Base-by-base conservation (phyloP, 2,888 invertebrate genomes). In the Kryphioiulus occultus region DNA sequence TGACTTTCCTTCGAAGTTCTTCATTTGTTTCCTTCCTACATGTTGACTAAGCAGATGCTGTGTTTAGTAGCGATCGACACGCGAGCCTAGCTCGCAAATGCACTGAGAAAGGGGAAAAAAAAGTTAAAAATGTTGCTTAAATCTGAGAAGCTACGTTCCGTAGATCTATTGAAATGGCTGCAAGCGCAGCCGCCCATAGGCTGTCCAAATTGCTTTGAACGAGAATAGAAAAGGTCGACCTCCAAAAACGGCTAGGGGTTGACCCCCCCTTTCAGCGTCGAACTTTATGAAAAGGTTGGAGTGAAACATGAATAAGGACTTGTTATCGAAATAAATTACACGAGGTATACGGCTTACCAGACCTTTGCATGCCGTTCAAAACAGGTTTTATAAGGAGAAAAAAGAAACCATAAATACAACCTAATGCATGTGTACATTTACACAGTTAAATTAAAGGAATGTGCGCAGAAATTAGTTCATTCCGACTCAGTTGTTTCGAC, bases 241-340 rank as follows among this genome's bases (percentile, higher is more conserved):
- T n/a, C 15, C 53, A 15, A 19, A 53, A 53, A 53, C n/a, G 19
- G 53, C 9, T 53, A n/a, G 47, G 53, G 53, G 53, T 53, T 53
- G n/a, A 53, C 53, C 53, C 53, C 47, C 35, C 53, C n/a, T 53
- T 53, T 53, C 53, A 53, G n/a, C 53, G n/a, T n/a, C 19, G 53
- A 15, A 53, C 53, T 53, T n/a, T 35, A 35, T 35, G 17, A 53
- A 53, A 53, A n/a, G 53, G 53, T n/a, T 53, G n/a, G 53, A 53
- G 53, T 53, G 53, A 53, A 53, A 53, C 53, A 53, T 53, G 53
- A 53, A 53, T 53, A 53, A 53, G 53, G 53, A n/a, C 53, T 53
- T 53, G 15, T 53, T 53, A 53, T 53, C 53, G 53, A 19, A 53
- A 53, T 19, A 53, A 53, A 53, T 53, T n/a, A 53, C 53, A 53